Evolutionary conservation across 2,888 invertebrate species (phyloP).

Genomic region (Pollenia amentaria): DNA sequence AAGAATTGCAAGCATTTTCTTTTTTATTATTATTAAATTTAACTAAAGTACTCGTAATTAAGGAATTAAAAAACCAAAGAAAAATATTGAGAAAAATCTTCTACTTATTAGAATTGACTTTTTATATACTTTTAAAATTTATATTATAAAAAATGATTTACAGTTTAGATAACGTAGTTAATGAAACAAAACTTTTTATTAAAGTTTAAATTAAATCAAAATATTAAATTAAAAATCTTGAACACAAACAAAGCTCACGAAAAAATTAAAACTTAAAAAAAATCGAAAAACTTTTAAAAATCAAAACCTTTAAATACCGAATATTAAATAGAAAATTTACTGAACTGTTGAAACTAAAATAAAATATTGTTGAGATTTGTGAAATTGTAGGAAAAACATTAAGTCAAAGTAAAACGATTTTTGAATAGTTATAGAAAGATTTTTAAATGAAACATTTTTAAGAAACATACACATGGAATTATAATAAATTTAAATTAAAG

Average conservation of each 20-base stretch:
- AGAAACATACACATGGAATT: constrained; percentile 50
- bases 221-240: background rate
- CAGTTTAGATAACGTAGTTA: constrained; percentile 38
- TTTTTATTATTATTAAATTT: constrained; percentile 27
- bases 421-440: constrained; percentile 70
- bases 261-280: constrained; percentile 12
- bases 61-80: constrained; percentile 60
- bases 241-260: background rate
- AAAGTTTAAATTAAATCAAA: constrained; percentile 48
- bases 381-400: constrained; percentile 47
- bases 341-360: constrained; percentile 60
- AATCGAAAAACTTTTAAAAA: constrained; percentile 23
- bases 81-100: constrained; percentile 27
- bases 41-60: constrained; percentile 34
- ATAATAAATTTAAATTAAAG: constrained; percentile 7
- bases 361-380: constrained; percentile 69
- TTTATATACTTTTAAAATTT: constrained; percentile 62
- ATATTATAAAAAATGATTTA: constrained; percentile 16
- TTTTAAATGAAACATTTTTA: constrained; percentile 53
- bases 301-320: constrained; percentile 17
- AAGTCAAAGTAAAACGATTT: constrained; percentile 49
- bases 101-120: constrained; percentile 56
- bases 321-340: constrained; percentile 37
- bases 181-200: constrained; percentile 46
- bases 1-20: constrained; percentile 57